Percentiles rank a stretch among this genome's conserved stretches.
phyloP scores from a whole-genome alignment of 2,113 vertebrate genomes.

The Sterna hirundo region DNA sequence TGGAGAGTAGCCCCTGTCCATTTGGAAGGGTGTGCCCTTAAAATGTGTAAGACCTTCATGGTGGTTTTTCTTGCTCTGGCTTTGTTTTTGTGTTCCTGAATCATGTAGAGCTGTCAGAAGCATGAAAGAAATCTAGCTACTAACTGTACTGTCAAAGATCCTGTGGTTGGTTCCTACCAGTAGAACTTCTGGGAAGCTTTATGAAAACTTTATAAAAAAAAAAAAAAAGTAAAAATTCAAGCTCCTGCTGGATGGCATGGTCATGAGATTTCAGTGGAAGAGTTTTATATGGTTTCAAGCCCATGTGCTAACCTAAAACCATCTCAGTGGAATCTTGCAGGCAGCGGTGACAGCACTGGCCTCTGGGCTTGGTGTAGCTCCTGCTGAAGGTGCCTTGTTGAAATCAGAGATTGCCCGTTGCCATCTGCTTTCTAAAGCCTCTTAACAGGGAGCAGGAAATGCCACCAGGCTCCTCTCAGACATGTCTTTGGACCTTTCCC shows the following conservation, averaged over 20 bases:
- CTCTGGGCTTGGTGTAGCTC: neutral
- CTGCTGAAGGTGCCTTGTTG: neutral
- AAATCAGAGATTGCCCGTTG: neutral
- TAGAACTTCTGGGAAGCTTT: neutral
- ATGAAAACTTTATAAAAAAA: neutral
- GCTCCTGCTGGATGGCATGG: neutral
- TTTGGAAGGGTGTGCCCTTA: neutral
- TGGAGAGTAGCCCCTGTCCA: neutral
- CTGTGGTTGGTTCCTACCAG: neutral
- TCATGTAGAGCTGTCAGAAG: neutral
- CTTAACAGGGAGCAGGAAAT: neutral
- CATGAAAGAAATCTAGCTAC: neutral
- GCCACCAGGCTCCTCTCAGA: neutral
- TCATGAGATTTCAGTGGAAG: neutral
- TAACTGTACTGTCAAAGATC: neutral
- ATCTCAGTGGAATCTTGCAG: neutral
- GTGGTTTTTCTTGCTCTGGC: neutral
- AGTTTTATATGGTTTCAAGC: neutral
- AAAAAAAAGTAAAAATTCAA: neutral
- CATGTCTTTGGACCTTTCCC: neutral
- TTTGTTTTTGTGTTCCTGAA: neutral
- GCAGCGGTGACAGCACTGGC: fast-evolving
- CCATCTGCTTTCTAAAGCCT: neutral
- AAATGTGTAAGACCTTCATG: neutral
- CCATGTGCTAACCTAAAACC: neutral